Percentiles rank a stretch among this genome's conserved stretches.
Evolutionary conservation across 2,888 invertebrate species (phyloP).

Genomic region (Odiellus spinosus): DNA sequence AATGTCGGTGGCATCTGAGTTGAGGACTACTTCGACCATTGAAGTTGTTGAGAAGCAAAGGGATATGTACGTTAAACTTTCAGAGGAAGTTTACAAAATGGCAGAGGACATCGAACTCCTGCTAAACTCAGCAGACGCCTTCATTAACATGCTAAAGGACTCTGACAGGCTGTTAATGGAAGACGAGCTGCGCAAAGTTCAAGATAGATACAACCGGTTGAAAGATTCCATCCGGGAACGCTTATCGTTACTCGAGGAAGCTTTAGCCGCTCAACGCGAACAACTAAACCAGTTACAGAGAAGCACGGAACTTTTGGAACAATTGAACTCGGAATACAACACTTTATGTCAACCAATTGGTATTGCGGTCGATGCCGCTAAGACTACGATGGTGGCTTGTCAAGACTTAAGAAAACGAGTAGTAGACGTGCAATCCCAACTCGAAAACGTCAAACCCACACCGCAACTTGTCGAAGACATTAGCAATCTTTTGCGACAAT

Average conservation of each 20-base stretch:
- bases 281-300: constrained; percentile 63
- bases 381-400: background rate
- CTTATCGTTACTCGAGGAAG: constrained; percentile 51
- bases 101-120: constrained; percentile 31
- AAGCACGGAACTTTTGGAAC: constrained; percentile 58
- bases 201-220: constrained; percentile 55
- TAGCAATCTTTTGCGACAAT: constrained; percentile 57
- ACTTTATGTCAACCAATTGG: constrained; percentile 73
- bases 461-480: constrained; percentile 42
- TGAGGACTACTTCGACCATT: constrained; percentile 54
- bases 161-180: constrained; percentile 64
- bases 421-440: constrained; percentile 26
- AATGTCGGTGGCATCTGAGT: constrained; percentile 62
- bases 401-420: constrained; percentile 9
- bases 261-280: constrained; percentile 63
- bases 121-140: constrained; percentile 52
- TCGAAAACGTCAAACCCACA: constrained; percentile 43
- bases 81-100: constrained; percentile 23
- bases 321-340: constrained; percentile 65
- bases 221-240: constrained; percentile 58
- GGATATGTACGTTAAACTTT: constrained; percentile 38
- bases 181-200: constrained; percentile 64
- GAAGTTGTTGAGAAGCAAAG: constrained; percentile 73
- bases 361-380: constrained; percentile 52
- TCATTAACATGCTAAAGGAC: constrained; percentile 60